Percentiles rank a stretch among this genome's conserved stretches.
phyloP scores from a whole-genome alignment of 2,113 vertebrate species.

The Ovis canadensis region DNA sequence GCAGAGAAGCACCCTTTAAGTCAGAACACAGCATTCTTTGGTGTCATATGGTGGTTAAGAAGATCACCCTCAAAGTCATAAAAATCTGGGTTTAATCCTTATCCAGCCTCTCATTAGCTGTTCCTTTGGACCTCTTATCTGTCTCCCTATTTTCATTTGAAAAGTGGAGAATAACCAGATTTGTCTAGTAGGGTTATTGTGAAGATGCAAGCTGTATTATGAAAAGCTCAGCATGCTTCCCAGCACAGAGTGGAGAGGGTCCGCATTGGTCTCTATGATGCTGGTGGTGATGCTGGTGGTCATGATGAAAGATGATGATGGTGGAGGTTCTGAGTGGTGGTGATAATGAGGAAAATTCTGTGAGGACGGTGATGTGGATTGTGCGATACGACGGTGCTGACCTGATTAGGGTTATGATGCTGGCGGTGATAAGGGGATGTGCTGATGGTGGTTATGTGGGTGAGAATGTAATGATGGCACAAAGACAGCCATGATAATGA shows the following conservation, averaged over 20 bases:
- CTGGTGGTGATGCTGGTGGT: background rate
- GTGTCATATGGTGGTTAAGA: background rate
- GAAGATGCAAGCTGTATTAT: background rate
- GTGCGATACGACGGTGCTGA: no score
- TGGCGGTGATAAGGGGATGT: background rate
- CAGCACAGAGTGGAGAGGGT: background rate
- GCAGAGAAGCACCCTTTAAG: background rate
- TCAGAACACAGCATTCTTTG: background rate
- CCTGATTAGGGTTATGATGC: background rate
- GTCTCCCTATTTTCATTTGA: background rate
- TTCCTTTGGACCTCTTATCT: background rate
- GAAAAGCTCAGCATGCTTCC: background rate
- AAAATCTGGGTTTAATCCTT: background rate
- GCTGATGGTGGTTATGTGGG: background rate
- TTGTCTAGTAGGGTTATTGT: background rate
- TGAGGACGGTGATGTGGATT: background rate
- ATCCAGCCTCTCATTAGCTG: background rate
- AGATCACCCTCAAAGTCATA: background rate
- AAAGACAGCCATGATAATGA: accelerated
- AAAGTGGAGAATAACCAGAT: background rate
- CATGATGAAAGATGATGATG: accelerated
- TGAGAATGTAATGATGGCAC: accelerated
- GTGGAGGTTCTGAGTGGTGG: accelerated
- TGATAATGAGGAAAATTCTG: accelerated
- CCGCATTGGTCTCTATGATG: accelerated